Evolutionary conservation across 92 coral and sea anemone genomes (phyloP).

Genomic region (Meandrina meandrites): DNA sequence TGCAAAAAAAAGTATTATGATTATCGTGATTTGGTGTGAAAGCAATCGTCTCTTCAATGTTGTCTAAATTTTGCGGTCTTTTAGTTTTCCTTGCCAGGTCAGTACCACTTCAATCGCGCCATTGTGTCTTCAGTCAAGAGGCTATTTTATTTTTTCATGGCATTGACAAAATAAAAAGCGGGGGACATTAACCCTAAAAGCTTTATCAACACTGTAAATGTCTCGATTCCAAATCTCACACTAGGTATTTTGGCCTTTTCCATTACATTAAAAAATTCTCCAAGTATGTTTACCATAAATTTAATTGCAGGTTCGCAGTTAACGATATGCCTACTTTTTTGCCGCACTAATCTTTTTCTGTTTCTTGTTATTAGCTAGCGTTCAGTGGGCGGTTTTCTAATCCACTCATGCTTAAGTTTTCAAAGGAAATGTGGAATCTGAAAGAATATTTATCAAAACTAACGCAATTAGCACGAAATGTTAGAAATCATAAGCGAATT

Average conservation of each 20-base stretch:
- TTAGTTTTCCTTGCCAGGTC: not conserved
- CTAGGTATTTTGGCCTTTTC: not conserved
- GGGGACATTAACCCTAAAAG: not conserved
- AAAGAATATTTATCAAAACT: not conserved
- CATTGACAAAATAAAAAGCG: not conserved
- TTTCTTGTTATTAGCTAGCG: not conserved
- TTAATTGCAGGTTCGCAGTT: not conserved
- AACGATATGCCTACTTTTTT: not conserved
- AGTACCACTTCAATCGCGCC: not conserved
- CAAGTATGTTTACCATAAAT: not conserved
- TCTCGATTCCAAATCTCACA: not conserved
- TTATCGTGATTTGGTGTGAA: not conserved
- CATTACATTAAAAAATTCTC: not conserved
- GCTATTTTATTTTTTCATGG: not conserved
- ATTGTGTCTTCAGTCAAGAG: not conserved
- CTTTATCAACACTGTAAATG: not conserved
- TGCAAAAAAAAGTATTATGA: not conserved
- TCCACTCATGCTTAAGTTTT: not conserved
- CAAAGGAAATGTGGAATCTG: not conserved
- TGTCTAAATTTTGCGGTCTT: not conserved
- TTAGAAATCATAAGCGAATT: not conserved
- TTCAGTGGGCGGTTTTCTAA: not conserved
- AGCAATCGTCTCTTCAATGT: not conserved
- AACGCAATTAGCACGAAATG: not conserved
- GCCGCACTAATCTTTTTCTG: not conserved